Base-by-base conservation (phyloP, 2,113 vertebrate species). In the Plestiodon gilberti region DNA sequence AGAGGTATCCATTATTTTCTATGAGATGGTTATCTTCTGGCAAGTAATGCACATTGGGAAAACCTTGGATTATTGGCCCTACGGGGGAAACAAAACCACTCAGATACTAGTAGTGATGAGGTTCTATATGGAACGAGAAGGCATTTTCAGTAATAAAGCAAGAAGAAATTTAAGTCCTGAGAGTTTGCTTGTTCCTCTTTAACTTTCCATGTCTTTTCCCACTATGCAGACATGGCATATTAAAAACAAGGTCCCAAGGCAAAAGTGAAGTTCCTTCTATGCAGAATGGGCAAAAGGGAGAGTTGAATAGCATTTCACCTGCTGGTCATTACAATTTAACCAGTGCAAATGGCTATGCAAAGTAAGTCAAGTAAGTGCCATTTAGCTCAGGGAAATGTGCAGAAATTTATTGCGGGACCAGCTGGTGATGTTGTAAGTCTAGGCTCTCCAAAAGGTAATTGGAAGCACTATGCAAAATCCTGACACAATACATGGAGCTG, bases 401-500 rank as follows among this genome's bases (percentile, higher is more conserved):
- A 88, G 91, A 91, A 89, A 92, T 93, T 91, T 93, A 94, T 89
- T 92, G 92, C 93, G 69, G 85, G 93, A 94, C 91, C 94, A 95
- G 92, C 90, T 95, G 93, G 93, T 91, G 83, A 93, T 92, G 93
- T 91, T 94, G 89, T 93, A 91, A 52, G 87, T 88, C 88, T 89
- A 64, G 93, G 83, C 90, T 94, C 87, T 89, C 87, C 89, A 87
- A 93, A 93, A 95, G 88, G 93, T 94, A 95, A 95, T 93, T 94
- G 92, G 89, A 95, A 94, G 89, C 22, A 0, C 81, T 89, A 83
- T 90, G 81, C 87, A 92, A 92, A 95, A 88, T 75, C 83, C 91
- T 93, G 92, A 95, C 92, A 89, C 84, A 83, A 82, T 91, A 89
- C 79, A 82, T 91, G 90, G 82, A 93, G 83, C 85, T 86, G 65